These are phyloP conservation scores for Galeopterus variegatus DNA, from an alignment of 2,113 vertebrate species.

Conservation along the genomic window DNA sequence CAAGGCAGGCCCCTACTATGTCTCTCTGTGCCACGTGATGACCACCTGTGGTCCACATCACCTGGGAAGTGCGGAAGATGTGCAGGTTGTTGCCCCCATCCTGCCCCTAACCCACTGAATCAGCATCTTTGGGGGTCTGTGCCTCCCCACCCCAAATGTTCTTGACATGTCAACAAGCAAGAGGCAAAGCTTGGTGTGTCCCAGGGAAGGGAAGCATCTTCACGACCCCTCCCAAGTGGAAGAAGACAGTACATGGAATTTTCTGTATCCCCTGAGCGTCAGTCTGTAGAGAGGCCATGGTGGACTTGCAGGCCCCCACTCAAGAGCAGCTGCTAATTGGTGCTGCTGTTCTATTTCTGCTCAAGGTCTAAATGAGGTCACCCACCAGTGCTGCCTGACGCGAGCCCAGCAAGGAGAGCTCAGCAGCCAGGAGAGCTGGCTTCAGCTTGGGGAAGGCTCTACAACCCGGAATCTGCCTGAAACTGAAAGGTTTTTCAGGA, in stretches of 20 bases:
- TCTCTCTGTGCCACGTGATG: rapidly evolving
- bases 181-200: neutral
- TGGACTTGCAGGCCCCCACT: neutral
- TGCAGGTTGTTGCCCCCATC: neutral
- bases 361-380: constrained; percentile 59
- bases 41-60: neutral
- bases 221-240: rapidly evolving
- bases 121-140: neutral
- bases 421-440: neutral
- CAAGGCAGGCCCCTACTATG: rapidly evolving
- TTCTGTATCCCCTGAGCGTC: neutral
- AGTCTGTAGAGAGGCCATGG: neutral
- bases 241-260: neutral
- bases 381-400: neutral
- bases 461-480: neutral
- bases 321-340: neutral
- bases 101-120: rapidly evolving
- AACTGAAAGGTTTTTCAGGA: neutral
- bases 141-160: rapidly evolving
- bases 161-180: neutral
- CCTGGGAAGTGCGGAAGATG: rapidly evolving
- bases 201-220: neutral
- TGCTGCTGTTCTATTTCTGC: constrained; percentile 26
- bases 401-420: neutral
- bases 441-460: neutral